Conservation (phyloP, 2,113 vertebrate species). For the Engystomops pustulosus region DNA sequence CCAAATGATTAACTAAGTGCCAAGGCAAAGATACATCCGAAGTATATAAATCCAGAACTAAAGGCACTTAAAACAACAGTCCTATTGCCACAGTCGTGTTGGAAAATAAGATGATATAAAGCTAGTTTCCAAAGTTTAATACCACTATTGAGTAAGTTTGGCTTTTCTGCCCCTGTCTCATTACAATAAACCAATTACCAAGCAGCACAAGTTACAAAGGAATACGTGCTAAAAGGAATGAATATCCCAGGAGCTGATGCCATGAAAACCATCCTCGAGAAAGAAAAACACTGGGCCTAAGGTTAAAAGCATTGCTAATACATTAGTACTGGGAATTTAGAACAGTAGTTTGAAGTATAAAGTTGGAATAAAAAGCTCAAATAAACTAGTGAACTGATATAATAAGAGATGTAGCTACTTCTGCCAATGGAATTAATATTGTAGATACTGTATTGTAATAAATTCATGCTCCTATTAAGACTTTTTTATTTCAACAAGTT, state of each 20-base stretch:
- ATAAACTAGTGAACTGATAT: not conserved
- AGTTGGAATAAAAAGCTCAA: not conserved
- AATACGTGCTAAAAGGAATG: slow-evolving; percentile 31
- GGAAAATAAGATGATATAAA: not conserved
- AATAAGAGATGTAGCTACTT: not conserved
- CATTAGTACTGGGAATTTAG: slow-evolving; percentile 26
- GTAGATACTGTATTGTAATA: not conserved
- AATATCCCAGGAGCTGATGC: slow-evolving; percentile 20
- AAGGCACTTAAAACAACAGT: not conserved
- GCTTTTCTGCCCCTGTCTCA: not conserved
- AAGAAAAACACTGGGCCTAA: slow-evolving; percentile 21
- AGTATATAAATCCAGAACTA: not conserved
- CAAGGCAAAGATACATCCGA: not conserved
- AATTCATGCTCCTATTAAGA: not conserved
- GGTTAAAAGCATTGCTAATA: slow-evolving; percentile 40
- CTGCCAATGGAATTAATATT: not conserved
- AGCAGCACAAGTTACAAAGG: slow-evolving; percentile 23
- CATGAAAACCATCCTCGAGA: slow-evolving; percentile 9
- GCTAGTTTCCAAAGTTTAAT: slow-evolving; percentile 30
- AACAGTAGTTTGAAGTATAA: slow-evolving; percentile 15
- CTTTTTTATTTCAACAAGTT: not conserved
- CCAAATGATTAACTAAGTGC: too few species aligned
- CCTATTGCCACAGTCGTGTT: not conserved
- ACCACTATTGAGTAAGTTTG: slow-evolving; percentile 25
- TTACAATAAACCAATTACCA: slow-evolving; percentile 39